Evolutionary conservation across 2,888 invertebrate genomes (phyloP), one percentile per base, ranked within the genome.

Genomic region (Lepidocyrtinus sp.): DNA sequence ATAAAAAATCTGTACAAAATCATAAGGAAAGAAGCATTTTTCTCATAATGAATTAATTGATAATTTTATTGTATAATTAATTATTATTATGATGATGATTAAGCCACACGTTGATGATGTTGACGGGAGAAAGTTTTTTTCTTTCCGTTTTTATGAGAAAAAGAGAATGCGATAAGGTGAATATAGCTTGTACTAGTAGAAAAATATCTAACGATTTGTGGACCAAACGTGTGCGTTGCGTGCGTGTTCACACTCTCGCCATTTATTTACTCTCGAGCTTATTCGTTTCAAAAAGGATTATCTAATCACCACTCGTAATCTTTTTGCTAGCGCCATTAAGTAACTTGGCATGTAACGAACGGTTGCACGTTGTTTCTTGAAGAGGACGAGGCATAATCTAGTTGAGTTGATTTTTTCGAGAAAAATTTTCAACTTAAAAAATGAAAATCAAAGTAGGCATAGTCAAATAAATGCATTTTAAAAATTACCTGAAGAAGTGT

Each of bases 51-150:
- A 22, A 67, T 21, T 67, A 67, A 67, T 67, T 45, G 45, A 61
- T 61, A 50, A 7, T 50, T 50, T 50, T 17, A 50, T 50, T 50
- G 50, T 50, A 50, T 12, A 50, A 50, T 50, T 50, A 50, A 50
- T 50, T 50, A 50, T 50, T 50, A n/a, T 50, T 50, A 50, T 50
- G 50, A 50, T 50, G 50, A 50, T 50, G 50, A 50, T 50, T 50
- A 36, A 36, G 12, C 12, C 36, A 36, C 36, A 36, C 17, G 50
- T n/a, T 50, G 24, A 12, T 26, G 26, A 2, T 71, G 19, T 25
- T 63, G 24, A 17, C 61, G 61, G 68, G 68, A 21, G 67, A 67
- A 75, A 68, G 61, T 68, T 68, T 75, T 68, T 15, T 46, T n/a
- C 25, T 63, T 67, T 69, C 50, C 69, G 55, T 26, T 7, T 59